Evolutionary conservation across 2,888 invertebrate genomes (phyloP).

Genomic region (Volucella zonaria): DNA sequence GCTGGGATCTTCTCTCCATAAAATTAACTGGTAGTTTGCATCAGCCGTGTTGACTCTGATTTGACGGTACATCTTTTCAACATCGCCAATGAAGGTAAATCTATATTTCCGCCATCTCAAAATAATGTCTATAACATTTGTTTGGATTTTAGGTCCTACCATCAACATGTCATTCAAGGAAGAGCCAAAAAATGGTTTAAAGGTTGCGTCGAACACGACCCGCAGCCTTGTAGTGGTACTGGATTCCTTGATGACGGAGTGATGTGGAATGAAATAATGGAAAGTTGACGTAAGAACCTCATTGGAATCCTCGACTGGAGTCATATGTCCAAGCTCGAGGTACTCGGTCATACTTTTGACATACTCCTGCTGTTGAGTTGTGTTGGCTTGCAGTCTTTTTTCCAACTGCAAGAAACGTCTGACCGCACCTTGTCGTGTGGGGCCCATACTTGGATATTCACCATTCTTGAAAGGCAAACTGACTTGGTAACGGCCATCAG

Average conservation of each 20-base stretch:
- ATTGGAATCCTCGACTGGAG: background rate
- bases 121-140: background rate
- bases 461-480: background rate
- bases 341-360: background rate
- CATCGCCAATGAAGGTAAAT: slow-evolving; percentile 31
- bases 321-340: slow-evolving; percentile 14
- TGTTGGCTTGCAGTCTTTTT: background rate
- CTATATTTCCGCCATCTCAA: slow-evolving; percentile 6
- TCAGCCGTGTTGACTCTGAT: slow-evolving; percentile 9
- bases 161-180: too few species aligned
- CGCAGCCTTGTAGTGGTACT: slow-evolving; percentile 16
- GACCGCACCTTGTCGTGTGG: slow-evolving; percentile 7
- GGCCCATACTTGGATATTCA: background rate
- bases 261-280: slow-evolving; percentile 19
- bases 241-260: slow-evolving; percentile 21
- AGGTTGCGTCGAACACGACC: slow-evolving; percentile 12
- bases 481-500: background rate
- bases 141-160: slow-evolving; percentile 17
- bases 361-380: background rate
- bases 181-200: slow-evolving; percentile 22
- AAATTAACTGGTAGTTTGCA: slow-evolving; percentile 5
- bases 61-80: slow-evolving; percentile 31
- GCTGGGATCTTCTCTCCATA: background rate
- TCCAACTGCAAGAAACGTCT: slow-evolving; percentile 15
- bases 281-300: background rate